A percentile compares a stretch with the other conserved stretches of the same genome.
Conservation (phyloP, 2,113 vertebrate genomes). For the Coracopsis vasa region DNA sequence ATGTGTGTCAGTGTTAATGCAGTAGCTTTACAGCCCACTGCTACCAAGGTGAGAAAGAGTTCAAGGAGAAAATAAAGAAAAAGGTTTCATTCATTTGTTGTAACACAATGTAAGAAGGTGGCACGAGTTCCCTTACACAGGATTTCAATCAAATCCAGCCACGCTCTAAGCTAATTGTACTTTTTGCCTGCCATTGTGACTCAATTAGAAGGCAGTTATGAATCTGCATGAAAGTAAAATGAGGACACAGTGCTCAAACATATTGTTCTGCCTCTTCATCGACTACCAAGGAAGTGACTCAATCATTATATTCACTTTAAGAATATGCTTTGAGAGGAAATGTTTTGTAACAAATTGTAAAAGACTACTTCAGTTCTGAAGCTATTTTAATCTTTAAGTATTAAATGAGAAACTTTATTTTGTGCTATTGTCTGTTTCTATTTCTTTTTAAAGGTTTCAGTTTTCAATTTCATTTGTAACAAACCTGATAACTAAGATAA, state of each 20-base stretch:
- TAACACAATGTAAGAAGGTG: not conserved
- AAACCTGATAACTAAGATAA: not conserved
- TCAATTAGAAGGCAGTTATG: constrained; percentile 38
- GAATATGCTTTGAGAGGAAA: constrained; percentile 13
- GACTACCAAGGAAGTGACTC: constrained; percentile 31
- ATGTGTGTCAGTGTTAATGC: not conserved
- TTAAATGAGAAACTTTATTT: constrained; percentile 1
- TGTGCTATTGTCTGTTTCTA: constrained; percentile 13
- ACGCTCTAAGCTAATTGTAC: not conserved
- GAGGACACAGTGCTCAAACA: not conserved
- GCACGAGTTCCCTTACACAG: not conserved
- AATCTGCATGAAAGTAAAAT: constrained; percentile 40
- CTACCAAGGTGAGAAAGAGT: not conserved
- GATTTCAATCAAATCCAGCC: constrained; percentile 12
- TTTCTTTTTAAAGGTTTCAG: constrained; percentile 44
- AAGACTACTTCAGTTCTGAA: not conserved
- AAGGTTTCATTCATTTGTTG: not conserved
- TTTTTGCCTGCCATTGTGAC: constrained; percentile 21
- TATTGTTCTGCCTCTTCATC: constrained; percentile 40
- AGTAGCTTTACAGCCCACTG: not conserved
- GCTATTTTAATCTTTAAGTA: not conserved
- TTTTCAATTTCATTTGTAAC: constrained; percentile 11
- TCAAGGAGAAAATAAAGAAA: constrained; percentile 16
- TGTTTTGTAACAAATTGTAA: not conserved
- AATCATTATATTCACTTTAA: not conserved